Conservation (phyloP, 2,888 invertebrate species). For the Athetis lepigone region DNA sequence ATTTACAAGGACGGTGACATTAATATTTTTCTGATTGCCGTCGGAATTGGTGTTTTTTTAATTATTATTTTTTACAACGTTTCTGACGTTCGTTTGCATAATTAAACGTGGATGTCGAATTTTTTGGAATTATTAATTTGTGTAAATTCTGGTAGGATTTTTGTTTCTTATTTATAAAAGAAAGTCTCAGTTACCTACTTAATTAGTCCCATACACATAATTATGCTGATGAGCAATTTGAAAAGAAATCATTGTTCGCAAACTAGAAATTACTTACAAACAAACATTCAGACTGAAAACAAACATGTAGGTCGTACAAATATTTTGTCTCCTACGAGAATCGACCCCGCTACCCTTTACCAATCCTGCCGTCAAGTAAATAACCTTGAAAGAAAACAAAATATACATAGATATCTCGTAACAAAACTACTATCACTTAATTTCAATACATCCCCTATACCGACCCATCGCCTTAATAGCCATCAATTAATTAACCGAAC, state of each 20-base stretch:
- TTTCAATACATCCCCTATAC: conserved; percentile 32
- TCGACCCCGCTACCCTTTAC: too few relatives aligned
- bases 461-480: conserved; percentile 45
- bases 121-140: conserved; percentile 1
- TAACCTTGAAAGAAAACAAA: neutral
- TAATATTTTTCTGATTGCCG: conserved; percentile 71
- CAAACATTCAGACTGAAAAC: too few relatives aligned
- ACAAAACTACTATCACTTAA: conserved; percentile 19
- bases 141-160: neutral
- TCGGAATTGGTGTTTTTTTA: conserved; percentile 57
- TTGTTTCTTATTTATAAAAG: too few relatives aligned
- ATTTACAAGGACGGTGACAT: conserved; percentile 79
- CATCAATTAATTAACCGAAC: conserved; percentile 53
- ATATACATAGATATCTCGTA: neutral
- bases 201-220: conserved; percentile 1
- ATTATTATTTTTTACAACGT: conserved; percentile 47
- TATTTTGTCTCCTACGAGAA: too few relatives aligned
- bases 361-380: too few relatives aligned
- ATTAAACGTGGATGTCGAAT: conserved; percentile 22
- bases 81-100: conserved; percentile 25
- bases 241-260: too few relatives aligned
- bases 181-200: neutral
- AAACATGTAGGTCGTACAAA: too few relatives aligned
- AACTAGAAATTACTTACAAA: too few relatives aligned
- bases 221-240: neutral